Evolutionary conservation across 2,888 invertebrate genomes (phyloP).

Genomic region (Spicauda simplicius): DNA sequence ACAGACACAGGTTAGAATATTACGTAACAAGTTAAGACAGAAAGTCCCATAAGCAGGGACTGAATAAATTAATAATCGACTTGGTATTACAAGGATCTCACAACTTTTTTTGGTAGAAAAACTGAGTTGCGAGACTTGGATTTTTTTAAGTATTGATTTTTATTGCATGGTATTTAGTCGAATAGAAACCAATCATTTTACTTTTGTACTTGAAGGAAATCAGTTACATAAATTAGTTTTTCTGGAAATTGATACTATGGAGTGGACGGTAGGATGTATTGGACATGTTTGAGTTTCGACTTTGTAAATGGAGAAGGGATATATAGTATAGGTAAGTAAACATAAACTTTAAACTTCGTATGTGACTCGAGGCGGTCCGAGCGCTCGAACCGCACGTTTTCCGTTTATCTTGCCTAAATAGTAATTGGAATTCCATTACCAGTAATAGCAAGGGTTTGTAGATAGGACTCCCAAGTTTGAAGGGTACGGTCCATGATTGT

Average conservation of each 20-base stretch:
- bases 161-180: too few relatives aligned
- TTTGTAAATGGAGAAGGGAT: not conserved
- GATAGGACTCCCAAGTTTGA: conserved; percentile 59
- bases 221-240: not conserved
- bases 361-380: conserved; percentile 14
- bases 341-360: conserved; percentile 23
- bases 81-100: too few relatives aligned
- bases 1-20: too few relatives aligned
- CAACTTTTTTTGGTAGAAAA: too few relatives aligned
- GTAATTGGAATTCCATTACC: conserved; percentile 77
- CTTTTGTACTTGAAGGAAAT: not conserved
- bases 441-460: conserved; percentile 61
- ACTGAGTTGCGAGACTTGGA: too few relatives aligned
- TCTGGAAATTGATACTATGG: conserved; percentile 4
- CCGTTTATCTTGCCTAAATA: conserved; percentile 70
- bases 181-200: too few relatives aligned
- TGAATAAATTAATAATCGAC: too few relatives aligned
- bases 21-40: too few relatives aligned
- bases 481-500: conserved; percentile 32
- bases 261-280: not conserved
- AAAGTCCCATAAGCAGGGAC: too few relatives aligned
- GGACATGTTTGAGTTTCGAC: conserved; percentile 17
- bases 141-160: too few relatives aligned
- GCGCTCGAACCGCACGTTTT: conserved; percentile 55
- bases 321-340: conserved; percentile 15